These are phyloP conservation scores for Otocyon megalotis DNA, from an alignment of 2,113 vertebrate genomes.

Conservation along the genomic window DNA sequence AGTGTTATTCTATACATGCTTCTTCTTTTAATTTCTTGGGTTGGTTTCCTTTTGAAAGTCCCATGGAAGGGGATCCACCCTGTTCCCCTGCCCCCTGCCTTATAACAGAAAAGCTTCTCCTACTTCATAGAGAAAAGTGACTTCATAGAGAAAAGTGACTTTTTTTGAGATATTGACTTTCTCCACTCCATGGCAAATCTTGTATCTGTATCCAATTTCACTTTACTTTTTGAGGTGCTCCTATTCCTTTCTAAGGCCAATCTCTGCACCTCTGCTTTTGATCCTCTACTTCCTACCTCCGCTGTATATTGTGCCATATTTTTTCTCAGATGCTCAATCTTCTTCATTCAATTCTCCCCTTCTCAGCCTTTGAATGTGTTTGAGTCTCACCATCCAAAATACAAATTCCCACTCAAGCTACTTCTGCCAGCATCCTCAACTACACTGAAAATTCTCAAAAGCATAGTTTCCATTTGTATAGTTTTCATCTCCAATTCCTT, in stretches of 20 bases:
- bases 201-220: background rate
- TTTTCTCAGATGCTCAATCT: slow-evolving; percentile 8
- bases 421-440: background rate
- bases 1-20: background rate
- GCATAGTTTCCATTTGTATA: background rate
- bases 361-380: slow-evolving; percentile 1
- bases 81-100: background rate
- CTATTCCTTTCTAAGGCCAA: background rate
- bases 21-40: background rate
- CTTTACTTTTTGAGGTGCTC: background rate
- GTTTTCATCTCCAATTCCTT: background rate
- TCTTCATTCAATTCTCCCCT: background rate
- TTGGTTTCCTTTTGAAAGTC: background rate
- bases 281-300: background rate
- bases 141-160: background rate
- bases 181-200: background rate
- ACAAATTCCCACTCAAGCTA: background rate
- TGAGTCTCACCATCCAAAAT: slow-evolving; percentile 27
- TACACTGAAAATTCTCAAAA: slow-evolving; percentile 37
- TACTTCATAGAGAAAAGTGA: background rate
- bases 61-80: background rate
- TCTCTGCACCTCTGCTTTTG: background rate
- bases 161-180: background rate
- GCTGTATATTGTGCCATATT: background rate
- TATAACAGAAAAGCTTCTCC: slow-evolving; percentile 25